Conservation (phyloP, 2,888 invertebrate genomes). For the Podabrus alpinus region DNA sequence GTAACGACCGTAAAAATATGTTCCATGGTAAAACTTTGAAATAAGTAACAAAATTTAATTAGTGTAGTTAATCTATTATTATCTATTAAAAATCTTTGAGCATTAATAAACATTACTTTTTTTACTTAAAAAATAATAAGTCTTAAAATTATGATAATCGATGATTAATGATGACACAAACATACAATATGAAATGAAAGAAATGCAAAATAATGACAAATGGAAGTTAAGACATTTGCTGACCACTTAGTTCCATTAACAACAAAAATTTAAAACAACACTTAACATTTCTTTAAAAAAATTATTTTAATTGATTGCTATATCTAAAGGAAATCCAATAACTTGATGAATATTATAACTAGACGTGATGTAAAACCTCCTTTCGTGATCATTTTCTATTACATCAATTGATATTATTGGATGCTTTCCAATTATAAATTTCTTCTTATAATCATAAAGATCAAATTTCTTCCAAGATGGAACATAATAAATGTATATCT, state of each 20-base stretch:
- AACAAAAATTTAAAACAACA: not conserved
- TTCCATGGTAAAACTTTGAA: too few species aligned
- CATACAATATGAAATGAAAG: not conserved
- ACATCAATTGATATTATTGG: slow-evolving; percentile 51
- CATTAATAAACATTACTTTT: not conserved
- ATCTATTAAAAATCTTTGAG: not conserved
- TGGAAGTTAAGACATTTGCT: not conserved
- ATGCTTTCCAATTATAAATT: slow-evolving; percentile 48
- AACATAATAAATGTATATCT: slow-evolving; percentile 53
- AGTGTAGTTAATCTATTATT: too few species aligned
- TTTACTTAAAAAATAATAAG: not conserved
- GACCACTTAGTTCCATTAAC: not conserved
- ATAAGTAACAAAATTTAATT: too few species aligned
- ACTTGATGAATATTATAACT: slow-evolving; percentile 50
- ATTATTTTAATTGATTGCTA: not conserved
- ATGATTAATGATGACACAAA: too few species aligned
- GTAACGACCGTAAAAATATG: too few species aligned
- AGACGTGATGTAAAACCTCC: slow-evolving; percentile 51
- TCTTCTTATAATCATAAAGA: slow-evolving; percentile 47
- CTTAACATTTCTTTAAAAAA: not conserved
- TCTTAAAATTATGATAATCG: not conserved
- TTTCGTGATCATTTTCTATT: slow-evolving; percentile 44
- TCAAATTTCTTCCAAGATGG: slow-evolving; percentile 52
- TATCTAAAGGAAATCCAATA: slow-evolving; percentile 6
- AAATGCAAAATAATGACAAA: not conserved